Evolutionary conservation across 2,113 vertebrate species (phyloP).

Genomic region (Vanacampus margaritifer): DNA sequence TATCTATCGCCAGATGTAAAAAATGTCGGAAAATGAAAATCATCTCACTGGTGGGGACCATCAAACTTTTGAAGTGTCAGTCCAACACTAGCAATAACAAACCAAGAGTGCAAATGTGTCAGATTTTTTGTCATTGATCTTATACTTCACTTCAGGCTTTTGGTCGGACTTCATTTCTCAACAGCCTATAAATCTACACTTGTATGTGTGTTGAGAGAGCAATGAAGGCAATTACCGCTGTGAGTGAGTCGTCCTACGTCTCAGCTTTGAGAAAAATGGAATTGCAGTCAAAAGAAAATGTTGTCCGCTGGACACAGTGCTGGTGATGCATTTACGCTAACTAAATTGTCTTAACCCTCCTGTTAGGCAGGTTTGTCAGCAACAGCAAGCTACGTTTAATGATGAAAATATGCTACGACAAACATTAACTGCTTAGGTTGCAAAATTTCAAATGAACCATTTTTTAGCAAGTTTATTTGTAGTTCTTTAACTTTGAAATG

Average conservation of each 20-base stretch:
- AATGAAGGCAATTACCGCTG: slow-evolving; percentile 32
- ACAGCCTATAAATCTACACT: slow-evolving; percentile 24
- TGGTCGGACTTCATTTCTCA: slow-evolving; percentile 30
- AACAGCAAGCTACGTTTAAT: too few species aligned
- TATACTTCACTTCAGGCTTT: slow-evolving; percentile 20
- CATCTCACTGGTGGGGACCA: slow-evolving; percentile 1
- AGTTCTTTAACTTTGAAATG: too few species aligned
- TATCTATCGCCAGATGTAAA: slow-evolving; percentile 6
- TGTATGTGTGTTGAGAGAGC: slow-evolving; percentile 23
- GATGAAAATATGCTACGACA: too few species aligned
- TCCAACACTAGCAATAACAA: slow-evolving; percentile 18
- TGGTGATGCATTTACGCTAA: neutral
- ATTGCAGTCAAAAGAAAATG: slow-evolving; percentile 3
- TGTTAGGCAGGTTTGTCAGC: too few species aligned
- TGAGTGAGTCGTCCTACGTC: slow-evolving; percentile 47
- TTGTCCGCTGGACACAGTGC: neutral
- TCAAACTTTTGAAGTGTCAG: slow-evolving; percentile 17
- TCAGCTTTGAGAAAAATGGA: slow-evolving; percentile 48
- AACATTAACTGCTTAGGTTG: too few species aligned
- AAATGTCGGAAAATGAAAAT: slow-evolving; percentile 35
- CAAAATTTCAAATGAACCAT: too few species aligned
- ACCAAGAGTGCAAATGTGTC: slow-evolving; percentile 34
- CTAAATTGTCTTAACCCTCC: too few species aligned
- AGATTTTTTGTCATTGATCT: slow-evolving; percentile 26
- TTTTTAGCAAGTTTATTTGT: too few species aligned